Conservation (phyloP, 2,797 vertebrate genomes). For the Uromys caudimaculatus region DNA sequence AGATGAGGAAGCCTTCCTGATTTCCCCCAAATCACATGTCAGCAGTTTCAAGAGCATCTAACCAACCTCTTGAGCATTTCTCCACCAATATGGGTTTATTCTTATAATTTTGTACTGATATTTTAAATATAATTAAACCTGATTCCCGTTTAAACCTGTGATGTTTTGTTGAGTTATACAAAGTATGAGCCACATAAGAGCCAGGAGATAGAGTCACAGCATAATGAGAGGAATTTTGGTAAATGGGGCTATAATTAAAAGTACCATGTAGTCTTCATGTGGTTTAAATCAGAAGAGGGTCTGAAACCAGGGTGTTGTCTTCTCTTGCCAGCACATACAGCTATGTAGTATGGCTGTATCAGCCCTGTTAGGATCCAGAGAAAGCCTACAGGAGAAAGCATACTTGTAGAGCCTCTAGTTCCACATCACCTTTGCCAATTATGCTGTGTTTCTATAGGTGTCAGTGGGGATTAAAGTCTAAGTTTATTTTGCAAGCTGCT, state of each 20-base stretch:
- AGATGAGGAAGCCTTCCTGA: background rate
- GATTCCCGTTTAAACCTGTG: background rate
- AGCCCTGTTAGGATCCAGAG: background rate
- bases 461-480: background rate
- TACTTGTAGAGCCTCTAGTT: background rate
- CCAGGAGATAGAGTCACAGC: background rate
- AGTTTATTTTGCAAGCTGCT: background rate
- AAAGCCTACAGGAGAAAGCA: background rate
- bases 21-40: background rate
- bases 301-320: background rate
- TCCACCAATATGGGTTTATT: background rate
- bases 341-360: background rate
- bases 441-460: background rate
- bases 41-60: background rate
- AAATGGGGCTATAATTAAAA: background rate
- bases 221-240: background rate
- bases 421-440: background rate
- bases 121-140: background rate
- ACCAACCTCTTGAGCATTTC: background rate
- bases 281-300: background rate
- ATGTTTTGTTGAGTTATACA: background rate
- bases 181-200: background rate
- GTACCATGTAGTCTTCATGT: background rate
- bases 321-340: background rate
- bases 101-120: background rate